Base-by-base conservation (phyloP, 1,140 invertebrate species). In the Eupeodes corollae region DNA sequence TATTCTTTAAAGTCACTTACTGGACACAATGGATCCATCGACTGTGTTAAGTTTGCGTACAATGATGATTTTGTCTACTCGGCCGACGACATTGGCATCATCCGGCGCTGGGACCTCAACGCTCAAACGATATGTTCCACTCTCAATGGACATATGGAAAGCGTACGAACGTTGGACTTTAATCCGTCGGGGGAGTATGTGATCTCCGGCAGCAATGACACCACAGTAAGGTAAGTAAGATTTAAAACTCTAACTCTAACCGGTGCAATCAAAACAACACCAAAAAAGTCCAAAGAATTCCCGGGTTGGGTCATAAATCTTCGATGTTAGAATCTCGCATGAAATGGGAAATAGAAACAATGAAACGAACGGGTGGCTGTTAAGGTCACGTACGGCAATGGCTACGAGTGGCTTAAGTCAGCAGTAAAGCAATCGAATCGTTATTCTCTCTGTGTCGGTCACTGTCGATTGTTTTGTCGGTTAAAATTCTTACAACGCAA, bases 61-160 rank as follows among this genome's bases (percentile, higher is more conserved):
- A 84, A 87, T 46, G 95, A 98, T 73, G 91, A 98, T 66, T 79
- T 93, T 54, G 91, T 98, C 2, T 92, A 90, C 69, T 91, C 93
- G 33, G 95, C 93, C 8, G 94, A 92, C 39, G 80, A 88, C 65
- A 88, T 84, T 46, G 95, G 95, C 31, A 86, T 89, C 30, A 73
- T 98, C 12, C 95, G 95, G 75, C 85, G 96, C 49, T 98, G 94
- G 93, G 92, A 98, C 66, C 73, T 98, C 50, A 93, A 97, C 70
- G 88, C 88, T 47, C 86, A 88, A 21, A 94, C 91, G 73, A 77
- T 95, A 44, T 77, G 92, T 40, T 77, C 91, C 51, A 95, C 91
- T 34, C 75, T 98, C 15, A 92, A 88, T 52, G 94, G 94, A 3
- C 95, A 98, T 69, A 92, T 89, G 73, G 80, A 84, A 48, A 83